Conservation (phyloP, 2,888 invertebrate species). For the Hyposoter didymator region DNA sequence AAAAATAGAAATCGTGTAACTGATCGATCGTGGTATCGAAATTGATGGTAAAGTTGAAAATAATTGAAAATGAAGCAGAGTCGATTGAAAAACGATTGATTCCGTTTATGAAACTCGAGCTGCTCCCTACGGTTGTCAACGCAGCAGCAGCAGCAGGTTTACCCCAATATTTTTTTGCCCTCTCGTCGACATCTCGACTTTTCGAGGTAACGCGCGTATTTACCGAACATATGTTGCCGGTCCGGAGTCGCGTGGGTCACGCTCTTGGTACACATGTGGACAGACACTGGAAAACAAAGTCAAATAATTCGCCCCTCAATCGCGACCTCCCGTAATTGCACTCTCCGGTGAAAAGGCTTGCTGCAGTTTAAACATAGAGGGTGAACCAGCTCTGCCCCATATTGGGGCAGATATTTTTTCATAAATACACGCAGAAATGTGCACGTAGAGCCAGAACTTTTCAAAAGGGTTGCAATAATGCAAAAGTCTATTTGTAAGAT, state of each 20-base stretch:
- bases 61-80: neutral
- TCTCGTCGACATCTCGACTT: conserved; percentile 66
- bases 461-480: conserved; percentile 1
- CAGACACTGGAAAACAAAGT: conserved; percentile 73
- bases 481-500: conserved; percentile 9
- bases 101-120: neutral
- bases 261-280: conserved; percentile 48
- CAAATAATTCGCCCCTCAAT: conserved; percentile 77
- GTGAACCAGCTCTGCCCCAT: neutral
- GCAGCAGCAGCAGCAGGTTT: conserved; percentile 19
- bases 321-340: conserved; percentile 73
- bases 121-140: conserved; percentile 37
- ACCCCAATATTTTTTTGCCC: conserved; percentile 31
- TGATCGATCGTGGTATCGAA: neutral
- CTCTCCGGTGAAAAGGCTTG: conserved; percentile 57
- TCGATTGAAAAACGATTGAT: neutral
- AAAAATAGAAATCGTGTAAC: neutral
- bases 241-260: conserved; percentile 62
- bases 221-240: conserved; percentile 68
- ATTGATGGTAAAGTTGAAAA: neutral
- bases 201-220: conserved; percentile 48
- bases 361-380: conserved; percentile 61
- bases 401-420: neutral
- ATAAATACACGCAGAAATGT: neutral
- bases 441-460: conserved; percentile 15